Conservation (phyloP, 2,888 invertebrate genomes). For the Lamellibrachia satsuma region DNA sequence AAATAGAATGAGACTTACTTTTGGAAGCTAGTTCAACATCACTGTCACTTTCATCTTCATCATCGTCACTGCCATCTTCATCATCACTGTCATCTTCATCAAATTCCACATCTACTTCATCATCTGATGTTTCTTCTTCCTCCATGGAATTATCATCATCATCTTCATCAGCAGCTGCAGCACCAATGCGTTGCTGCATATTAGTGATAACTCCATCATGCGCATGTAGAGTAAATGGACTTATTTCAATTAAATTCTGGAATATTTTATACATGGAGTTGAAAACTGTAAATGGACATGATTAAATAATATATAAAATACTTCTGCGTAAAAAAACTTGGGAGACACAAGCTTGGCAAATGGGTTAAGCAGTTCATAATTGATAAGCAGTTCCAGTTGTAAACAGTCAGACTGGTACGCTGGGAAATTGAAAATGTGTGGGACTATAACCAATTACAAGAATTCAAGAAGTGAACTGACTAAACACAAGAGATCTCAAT, state of each 20-base stretch:
- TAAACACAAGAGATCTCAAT: not conserved
- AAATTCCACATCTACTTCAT: conserved; percentile 29
- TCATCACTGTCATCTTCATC: conserved; percentile 17
- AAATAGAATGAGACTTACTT: not conserved
- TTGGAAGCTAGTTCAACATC: conserved; percentile 28
- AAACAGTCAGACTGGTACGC: no score
- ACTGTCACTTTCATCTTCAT: conserved; percentile 27
- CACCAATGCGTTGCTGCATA: not conserved
- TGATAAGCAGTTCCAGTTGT: no score
- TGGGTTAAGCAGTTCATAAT: no score
- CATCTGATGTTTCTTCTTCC: conserved; percentile 27
- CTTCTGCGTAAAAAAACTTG: no score
- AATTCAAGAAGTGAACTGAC: not conserved
- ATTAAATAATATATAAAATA: no score
- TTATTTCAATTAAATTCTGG: not conserved
- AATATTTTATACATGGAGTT: not conserved
- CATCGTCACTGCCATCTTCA: conserved; percentile 33
- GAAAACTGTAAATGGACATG: no score
- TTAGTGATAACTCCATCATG: not conserved
- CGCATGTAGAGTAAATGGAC: no score
- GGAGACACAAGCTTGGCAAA: no score
- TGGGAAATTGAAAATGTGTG: no score
- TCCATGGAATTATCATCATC: conserved; percentile 17
- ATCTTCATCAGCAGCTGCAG: conserved; percentile 17
- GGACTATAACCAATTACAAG: no score